A percentile compares a stretch with the other conserved stretches of the same genome.
phyloP scores from a whole-genome alignment of 2,797 vertebrate genomes.

The Acanthornis magna region DNA sequence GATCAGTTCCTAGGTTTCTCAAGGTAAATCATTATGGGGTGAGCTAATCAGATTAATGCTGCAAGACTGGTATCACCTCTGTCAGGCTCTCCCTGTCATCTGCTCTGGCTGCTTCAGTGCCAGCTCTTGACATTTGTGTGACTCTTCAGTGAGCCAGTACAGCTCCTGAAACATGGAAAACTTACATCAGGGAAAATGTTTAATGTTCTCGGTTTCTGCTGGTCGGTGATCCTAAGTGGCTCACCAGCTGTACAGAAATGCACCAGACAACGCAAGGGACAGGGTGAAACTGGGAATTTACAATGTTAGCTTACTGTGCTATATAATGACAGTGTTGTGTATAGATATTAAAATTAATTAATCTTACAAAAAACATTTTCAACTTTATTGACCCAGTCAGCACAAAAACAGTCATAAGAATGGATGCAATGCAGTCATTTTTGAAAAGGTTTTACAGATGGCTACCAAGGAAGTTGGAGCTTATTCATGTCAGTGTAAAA shows the following conservation, averaged over 20 bases:
- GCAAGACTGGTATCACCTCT: background rate
- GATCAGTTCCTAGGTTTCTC: background rate
- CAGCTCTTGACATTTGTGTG: background rate
- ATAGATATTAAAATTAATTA: background rate
- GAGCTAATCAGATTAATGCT: background rate
- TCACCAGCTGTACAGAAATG: background rate
- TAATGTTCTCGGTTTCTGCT: background rate
- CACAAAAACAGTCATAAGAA: background rate
- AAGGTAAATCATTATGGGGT: background rate
- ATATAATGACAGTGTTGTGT: background rate
- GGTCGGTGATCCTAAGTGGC: background rate
- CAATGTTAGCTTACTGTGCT: background rate
- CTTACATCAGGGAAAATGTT: background rate
- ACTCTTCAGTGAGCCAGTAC: background rate
- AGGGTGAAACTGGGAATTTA: background rate
- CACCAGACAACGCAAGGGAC: background rate
- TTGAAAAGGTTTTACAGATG: background rate
- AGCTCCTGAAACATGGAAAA: background rate
- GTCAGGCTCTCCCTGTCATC: background rate
- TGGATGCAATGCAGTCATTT: background rate
- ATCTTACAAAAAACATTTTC: too few relatives aligned
- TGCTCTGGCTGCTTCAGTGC: background rate
- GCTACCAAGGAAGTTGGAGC: background rate
- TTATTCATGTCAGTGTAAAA: background rate
- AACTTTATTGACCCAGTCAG: background rate